These are phyloP conservation scores for Melieria omissa DNA, from an alignment of 2,888 invertebrate genomes.

Conservation along the genomic window DNA sequence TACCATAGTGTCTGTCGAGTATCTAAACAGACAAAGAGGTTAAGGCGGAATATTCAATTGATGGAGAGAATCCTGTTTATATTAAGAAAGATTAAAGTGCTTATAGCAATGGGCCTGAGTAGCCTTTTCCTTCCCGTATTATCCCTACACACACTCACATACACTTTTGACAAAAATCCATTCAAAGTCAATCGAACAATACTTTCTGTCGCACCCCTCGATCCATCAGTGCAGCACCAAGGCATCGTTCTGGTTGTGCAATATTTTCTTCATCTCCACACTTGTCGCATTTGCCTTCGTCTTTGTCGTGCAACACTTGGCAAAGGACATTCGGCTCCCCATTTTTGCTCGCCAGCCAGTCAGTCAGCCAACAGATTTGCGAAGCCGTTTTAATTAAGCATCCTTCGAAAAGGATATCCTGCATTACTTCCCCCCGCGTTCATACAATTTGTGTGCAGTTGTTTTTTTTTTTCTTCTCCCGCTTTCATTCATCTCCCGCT, in stretches of 20 bases:
- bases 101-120: too few species aligned
- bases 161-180: neutral
- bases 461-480: slow-evolving; percentile 2
- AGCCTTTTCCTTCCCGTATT: too few species aligned
- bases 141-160: too few species aligned
- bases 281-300: neutral
- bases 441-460: neutral
- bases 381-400: slow-evolving; percentile 39
- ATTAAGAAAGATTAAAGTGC: too few species aligned
- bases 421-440: slow-evolving; percentile 24
- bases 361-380: neutral
- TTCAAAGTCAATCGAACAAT: slow-evolving; percentile 20
- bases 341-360: neutral
- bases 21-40: too few species aligned
- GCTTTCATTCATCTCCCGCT: neutral
- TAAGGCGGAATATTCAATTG: too few species aligned
- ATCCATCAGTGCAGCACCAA: neutral
- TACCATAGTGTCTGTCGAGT: too few species aligned
- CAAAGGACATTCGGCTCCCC: neutral
- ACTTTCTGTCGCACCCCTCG: slow-evolving; percentile 6
- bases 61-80: too few species aligned
- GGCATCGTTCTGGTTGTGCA: too few species aligned
- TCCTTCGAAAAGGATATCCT: slow-evolving; percentile 35
- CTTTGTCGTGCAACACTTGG: neutral
- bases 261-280: neutral